Evolutionary conservation across 2,113 vertebrate species (phyloP), one percentile per base, ranked within the genome.

Genomic region (Tachysurus vachellii): DNA sequence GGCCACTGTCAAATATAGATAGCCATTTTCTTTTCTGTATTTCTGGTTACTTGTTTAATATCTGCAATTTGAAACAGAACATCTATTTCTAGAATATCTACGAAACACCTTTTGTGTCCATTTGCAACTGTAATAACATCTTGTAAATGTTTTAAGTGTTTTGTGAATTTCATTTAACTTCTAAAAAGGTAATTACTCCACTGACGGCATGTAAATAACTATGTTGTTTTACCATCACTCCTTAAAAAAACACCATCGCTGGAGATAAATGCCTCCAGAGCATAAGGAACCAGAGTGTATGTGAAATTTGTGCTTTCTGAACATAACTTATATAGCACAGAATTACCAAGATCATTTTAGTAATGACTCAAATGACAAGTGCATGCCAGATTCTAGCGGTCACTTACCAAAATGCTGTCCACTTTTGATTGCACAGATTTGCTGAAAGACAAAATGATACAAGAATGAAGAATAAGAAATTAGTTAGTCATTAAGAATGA

Each of bases 401-500:
- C 91, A 98, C 98, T 99, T 95, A 99, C 98, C 98, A 99, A 97
- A 96, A 99, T 99, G 96, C 96, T 97, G 95, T 99, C 98, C 97
- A 99, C 98, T 96, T 98, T 99, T 97, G 97, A 99, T 97, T 99
- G 98, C 97, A 99, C 97, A 95, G 97, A 97, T 99, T 99, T 99
- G 96, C 98, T 99, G 93, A 86, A 93, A 93, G 84, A 88, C 85
- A 92, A 85, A 93, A 91, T 94, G n/a, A 91, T 0, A 59, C 3
- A 89, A 73, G 28, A 54, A 11, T 23, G n/a, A n/a, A n/a, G 4
- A 83, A 31, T 1, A 26, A 44, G 31, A 44, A 61, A 81, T n/a
- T n/a, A n/a, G n/a, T n/a, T n/a, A n/a, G 86, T 68, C 77, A 89
- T 76, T 61, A 89, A 73, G 28, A 54, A 11, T 23, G 4, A 83